A percentile compares a stretch with the other conserved stretches of the same genome.
Evolutionary conservation across 2,113 vertebrate genomes (phyloP).

Genomic region (Mirounga angustirostris): DNA sequence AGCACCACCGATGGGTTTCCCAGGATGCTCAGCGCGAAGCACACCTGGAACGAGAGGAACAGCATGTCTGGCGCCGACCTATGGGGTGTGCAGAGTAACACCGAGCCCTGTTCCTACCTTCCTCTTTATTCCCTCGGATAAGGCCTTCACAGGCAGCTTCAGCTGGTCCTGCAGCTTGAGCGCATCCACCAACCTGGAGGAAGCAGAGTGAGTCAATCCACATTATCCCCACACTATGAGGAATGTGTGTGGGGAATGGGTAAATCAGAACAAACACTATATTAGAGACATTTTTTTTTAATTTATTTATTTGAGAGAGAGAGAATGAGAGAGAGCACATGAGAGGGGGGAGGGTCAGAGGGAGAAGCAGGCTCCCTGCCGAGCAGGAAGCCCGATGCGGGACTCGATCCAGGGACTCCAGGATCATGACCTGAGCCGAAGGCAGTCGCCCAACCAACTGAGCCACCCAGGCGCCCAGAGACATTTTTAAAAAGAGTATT

Average conservation of each 20-base stretch:
- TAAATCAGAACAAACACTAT: not conserved
- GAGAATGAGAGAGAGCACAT: no score
- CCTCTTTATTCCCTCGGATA: slow-evolving; percentile 82
- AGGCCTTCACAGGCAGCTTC: slow-evolving; percentile 55
- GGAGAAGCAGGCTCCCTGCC: no score
- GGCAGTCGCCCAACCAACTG: no score
- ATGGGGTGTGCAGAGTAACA: accelerated
- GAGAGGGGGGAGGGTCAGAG: no score
- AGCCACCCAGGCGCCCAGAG: not conserved
- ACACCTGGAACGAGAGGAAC: slow-evolving; percentile 87
- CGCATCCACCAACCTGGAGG: slow-evolving; percentile 33
- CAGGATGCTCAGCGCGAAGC: slow-evolving; percentile 93
- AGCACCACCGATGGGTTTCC: slow-evolving; percentile 91
- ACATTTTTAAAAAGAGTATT: not conserved
- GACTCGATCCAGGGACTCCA: no score
- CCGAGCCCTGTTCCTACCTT: slow-evolving; percentile 36
- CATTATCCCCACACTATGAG: accelerated
- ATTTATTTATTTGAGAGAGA: no score
- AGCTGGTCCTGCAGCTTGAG: slow-evolving; percentile 74
- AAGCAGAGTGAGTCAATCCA: not conserved
- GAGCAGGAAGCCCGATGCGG: no score
- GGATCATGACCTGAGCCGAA: no score
- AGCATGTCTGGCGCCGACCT: accelerated
- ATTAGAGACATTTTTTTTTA: not conserved
- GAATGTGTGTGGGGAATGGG: accelerated